Base-by-base conservation (phyloP, 2,797 vertebrate genomes). In the Tokudaia muenninki region DNA sequence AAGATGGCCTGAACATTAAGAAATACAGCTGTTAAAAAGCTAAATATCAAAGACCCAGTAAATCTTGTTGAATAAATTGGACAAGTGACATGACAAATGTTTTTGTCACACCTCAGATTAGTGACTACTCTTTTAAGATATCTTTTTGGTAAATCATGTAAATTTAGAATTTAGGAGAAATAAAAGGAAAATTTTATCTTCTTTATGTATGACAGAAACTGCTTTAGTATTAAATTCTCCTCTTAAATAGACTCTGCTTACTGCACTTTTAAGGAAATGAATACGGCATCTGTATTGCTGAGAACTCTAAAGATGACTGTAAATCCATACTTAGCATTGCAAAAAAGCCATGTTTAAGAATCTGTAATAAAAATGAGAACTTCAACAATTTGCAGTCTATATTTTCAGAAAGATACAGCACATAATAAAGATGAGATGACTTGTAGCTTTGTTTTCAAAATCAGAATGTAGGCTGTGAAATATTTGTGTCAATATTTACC, bases 401-500 rank as follows among this genome's bases (percentile, higher is more conserved):
- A 31, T 87, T 96, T 92, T 47, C 47, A 41, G 26, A 81, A 37
- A 59, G n/a, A 74, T 52, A 19, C 3, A 61, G 65, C 57, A 52
- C 31, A 55, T 82, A 79, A 59, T 75, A 52, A 29, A 83, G 61
- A 94, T 70, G 67, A 44, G 82, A 26, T 83, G 75, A 65, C 24
- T 92, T 86, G 37, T 88, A 55, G 19, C 41, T 83, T 65, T 78
- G 87, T 52, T 79, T 75, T 57, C 22, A 92, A 61, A 92, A 82
- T 95, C 74, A 92, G 52, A 90, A n/a, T 78, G 12, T 84, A 79
- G 94, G 41, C 55, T 63, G 0, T 95, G 88, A 67, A 87, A 94
- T 75, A 41, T 47, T 67, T 80, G 3, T 95, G 95, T 96, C 87
- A 93, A 0, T 94, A 91, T 91, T 96, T 96, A 92, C 89, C 44